Evolutionary conservation across 2,113 vertebrate genomes (phyloP).

Genomic region (Catharus fuscescens): DNA sequence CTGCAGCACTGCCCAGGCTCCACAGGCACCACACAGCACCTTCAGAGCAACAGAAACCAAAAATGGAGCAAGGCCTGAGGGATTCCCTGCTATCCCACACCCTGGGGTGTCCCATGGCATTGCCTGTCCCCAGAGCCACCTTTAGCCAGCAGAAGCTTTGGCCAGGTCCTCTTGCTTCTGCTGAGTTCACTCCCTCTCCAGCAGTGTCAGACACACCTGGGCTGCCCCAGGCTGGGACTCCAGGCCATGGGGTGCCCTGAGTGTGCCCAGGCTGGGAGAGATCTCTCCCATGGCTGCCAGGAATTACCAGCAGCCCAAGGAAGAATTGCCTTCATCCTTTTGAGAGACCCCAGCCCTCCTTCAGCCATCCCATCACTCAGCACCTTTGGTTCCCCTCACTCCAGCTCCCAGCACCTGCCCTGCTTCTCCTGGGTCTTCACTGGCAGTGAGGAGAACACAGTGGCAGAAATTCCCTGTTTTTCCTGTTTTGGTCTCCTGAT

Average conservation of each 20-base stretch:
- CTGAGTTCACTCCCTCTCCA: not conserved
- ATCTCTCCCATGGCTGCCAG: not conserved
- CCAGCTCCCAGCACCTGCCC: not conserved
- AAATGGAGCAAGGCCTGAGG: not conserved
- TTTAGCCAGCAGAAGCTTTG: not conserved
- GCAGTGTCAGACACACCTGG: not conserved
- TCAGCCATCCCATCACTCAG: not conserved
- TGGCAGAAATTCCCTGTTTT: not conserved
- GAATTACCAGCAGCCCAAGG: not conserved
- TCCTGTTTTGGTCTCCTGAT: not conserved
- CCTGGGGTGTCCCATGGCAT: too few relatives aligned
- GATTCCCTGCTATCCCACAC: not conserved
- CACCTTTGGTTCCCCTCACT: not conserved
- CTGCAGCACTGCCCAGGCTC: not conserved
- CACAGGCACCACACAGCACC: not conserved
- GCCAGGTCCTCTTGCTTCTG: not conserved
- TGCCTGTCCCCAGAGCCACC: not conserved
- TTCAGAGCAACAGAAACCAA: not conserved
- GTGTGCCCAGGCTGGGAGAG: not conserved
- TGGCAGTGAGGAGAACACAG: not conserved
- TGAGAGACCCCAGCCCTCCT: not conserved
- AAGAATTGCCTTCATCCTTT: not conserved
- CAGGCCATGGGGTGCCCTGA: not conserved
- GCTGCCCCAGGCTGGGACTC: not conserved
- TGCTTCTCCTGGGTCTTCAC: not conserved